Evolutionary conservation across 2,113 vertebrate genomes (phyloP).

Genomic region (Otus sunia): DNA sequence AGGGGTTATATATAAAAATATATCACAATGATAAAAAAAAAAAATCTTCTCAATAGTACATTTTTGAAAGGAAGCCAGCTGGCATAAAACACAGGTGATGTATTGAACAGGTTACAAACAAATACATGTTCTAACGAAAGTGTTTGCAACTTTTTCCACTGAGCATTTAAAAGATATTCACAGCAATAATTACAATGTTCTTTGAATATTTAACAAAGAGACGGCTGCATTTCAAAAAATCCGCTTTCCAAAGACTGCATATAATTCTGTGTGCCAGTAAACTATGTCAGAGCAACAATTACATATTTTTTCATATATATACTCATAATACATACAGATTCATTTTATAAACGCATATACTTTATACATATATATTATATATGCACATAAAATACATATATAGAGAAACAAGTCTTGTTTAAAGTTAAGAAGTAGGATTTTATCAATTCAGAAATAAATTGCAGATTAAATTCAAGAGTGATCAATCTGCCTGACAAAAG

Average conservation of each 20-base stretch:
- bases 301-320: background rate
- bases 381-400: background rate
- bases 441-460: background rate
- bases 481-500: background rate
- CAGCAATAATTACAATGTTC: conserved; percentile 4
- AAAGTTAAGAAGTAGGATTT: background rate
- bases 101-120: conserved; percentile 44
- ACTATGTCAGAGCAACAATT: background rate
- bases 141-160: conserved; percentile 20
- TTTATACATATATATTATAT: background rate
- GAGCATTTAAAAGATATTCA: conserved; percentile 13
- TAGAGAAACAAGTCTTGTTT: background rate
- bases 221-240: background rate
- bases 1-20: background rate
- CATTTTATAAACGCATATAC: background rate
- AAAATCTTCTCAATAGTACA: background rate
- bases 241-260: background rate
- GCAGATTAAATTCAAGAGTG: background rate
- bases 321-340: background rate
- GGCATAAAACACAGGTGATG: background rate
- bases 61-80: conserved; percentile 13
- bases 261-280: background rate
- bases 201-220: background rate
- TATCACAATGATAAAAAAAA: background rate
- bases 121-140: background rate